Percentiles rank a stretch among this genome's conserved stretches.
Evolutionary conservation across 1,140 invertebrate genomes (phyloP).

Genomic region (Ectropis grisescens): DNA sequence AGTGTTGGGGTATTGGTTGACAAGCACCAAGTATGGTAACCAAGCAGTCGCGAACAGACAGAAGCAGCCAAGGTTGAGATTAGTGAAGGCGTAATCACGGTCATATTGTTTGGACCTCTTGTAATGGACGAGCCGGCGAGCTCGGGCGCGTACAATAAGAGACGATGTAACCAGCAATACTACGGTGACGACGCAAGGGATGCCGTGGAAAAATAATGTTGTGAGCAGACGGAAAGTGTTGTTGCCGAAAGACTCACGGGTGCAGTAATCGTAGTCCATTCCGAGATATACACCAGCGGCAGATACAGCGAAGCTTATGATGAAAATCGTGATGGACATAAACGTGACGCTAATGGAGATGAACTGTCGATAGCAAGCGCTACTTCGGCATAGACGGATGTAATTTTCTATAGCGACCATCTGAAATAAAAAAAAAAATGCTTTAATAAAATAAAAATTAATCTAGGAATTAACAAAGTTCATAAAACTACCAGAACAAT

Average conservation of each 20-base stretch:
- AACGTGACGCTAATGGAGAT: slow-evolving; percentile 31
- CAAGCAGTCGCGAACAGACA: slow-evolving; percentile 76
- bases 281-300: slow-evolving; percentile 22
- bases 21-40: slow-evolving; percentile 76
- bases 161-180: slow-evolving; percentile 63
- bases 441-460: no score
- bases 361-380: slow-evolving; percentile 66
- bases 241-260: slow-evolving; percentile 53
- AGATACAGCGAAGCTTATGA: slow-evolving; percentile 6
- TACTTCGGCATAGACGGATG: slow-evolving; percentile 70
- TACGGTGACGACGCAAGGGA: slow-evolving; percentile 69
- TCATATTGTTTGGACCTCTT: slow-evolving; percentile 75
- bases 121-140: slow-evolving; percentile 68
- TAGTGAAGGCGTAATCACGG: slow-evolving; percentile 75
- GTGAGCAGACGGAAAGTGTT: slow-evolving; percentile 69
- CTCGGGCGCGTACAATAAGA: slow-evolving; percentile 51
- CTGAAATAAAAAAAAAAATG: slow-evolving; percentile 67
- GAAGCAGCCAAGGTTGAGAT: slow-evolving; percentile 77
- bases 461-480: no score
- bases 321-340: slow-evolving; percentile 14
- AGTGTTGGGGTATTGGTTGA: slow-evolving; percentile 67
- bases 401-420: slow-evolving; percentile 78
- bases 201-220: slow-evolving; percentile 68
- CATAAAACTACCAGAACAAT: no score
- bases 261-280: slow-evolving; percentile 75